Percentiles rank a stretch among this genome's conserved stretches.
These are phyloP conservation scores for Aplysina aerophoba DNA, from an alignment of 37 sponge, comb jelly and placozoan genomes.

Conservation along the genomic window DNA sequence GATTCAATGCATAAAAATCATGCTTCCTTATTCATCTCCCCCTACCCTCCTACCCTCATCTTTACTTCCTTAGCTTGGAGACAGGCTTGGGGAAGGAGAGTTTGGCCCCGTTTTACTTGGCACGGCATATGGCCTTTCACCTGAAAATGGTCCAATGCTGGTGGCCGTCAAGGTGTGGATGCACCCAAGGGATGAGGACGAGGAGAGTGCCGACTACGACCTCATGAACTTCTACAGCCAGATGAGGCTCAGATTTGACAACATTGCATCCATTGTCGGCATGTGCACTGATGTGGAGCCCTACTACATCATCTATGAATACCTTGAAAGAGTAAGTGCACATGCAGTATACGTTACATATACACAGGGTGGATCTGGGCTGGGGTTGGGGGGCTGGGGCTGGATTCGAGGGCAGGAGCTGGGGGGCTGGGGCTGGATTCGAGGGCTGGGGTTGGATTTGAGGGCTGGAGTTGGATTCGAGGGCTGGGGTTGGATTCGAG, in stretches of 20 bases:
- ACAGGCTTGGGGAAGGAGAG: conserved; percentile 76
- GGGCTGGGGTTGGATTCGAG: too few relatives aligned
- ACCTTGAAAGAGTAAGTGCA: conserved; percentile 76
- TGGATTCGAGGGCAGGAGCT: not conserved
- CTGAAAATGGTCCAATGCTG: conserved; percentile 14
- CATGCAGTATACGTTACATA: too few relatives aligned
- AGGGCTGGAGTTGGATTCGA: too few relatives aligned
- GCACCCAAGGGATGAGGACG: conserved; percentile 29
- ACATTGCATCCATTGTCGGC: conserved; percentile 72
- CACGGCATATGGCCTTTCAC: conserved; percentile 38
- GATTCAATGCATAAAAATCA: not conserved
- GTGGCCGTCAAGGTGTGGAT: conserved; percentile 72
- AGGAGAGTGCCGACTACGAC: conserved; percentile 30
- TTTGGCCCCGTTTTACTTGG: conserved; percentile 75
- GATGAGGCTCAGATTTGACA: conserved; percentile 69
- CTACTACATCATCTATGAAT: conserved; percentile 88
- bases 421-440: not conserved
- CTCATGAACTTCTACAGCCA: conserved; percentile 75
- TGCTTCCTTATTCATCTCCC: not conserved
- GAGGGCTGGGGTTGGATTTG: too few relatives aligned
- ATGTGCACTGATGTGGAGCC: conserved; percentile 82
- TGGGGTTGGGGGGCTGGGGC: not conserved
- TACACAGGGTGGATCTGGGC: too few relatives aligned
- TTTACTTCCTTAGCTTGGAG: conserved; percentile 39
- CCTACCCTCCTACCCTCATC: too few relatives aligned